A percentile compares a stretch with the other conserved stretches of the same genome.
phyloP scores from a whole-genome alignment of 1,140 invertebrate genomes.

The Drepana arcuata region DNA sequence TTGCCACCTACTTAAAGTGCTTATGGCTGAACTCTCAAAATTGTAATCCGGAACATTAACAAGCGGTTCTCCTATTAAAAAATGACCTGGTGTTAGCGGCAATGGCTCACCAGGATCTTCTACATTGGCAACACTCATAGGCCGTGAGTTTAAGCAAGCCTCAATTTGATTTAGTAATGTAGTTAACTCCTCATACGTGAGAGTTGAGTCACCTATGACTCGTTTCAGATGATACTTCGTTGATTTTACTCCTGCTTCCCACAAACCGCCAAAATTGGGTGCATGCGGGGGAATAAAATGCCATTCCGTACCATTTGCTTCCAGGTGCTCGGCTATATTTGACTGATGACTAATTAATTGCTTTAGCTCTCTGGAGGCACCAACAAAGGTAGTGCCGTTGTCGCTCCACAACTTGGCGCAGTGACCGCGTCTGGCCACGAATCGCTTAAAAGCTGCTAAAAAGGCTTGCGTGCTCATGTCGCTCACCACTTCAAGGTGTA shows the following conservation, averaged over 20 bases:
- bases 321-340: slow-evolving; percentile 12
- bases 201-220: slow-evolving; percentile 11
- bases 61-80: background rate
- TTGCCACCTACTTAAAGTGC: too few species aligned
- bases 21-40: background rate
- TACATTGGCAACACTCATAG: background rate
- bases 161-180: background rate
- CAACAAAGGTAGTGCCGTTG: slow-evolving; percentile 35
- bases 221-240: slow-evolving; percentile 17
- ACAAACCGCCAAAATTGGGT: slow-evolving; percentile 11
- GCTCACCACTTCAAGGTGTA: slow-evolving; percentile 28
- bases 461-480: slow-evolving; percentile 25
- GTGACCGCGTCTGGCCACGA: slow-evolving; percentile 17
- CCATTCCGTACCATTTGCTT: slow-evolving; percentile 14
- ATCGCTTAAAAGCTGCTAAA: slow-evolving; percentile 29
- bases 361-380: slow-evolving; percentile 15
- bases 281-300: slow-evolving; percentile 18
- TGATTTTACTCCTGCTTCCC: slow-evolving; percentile 15
- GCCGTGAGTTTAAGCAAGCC: background rate
- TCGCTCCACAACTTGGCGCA: slow-evolving; percentile 23
- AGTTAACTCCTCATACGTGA: slow-evolving; percentile 18
- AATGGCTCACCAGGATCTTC: background rate
- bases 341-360: background rate
- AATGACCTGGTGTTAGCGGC: background rate
- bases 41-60: background rate